phyloP scores from a whole-genome alignment of 2,113 vertebrate species.

The Dinomys branickii region DNA sequence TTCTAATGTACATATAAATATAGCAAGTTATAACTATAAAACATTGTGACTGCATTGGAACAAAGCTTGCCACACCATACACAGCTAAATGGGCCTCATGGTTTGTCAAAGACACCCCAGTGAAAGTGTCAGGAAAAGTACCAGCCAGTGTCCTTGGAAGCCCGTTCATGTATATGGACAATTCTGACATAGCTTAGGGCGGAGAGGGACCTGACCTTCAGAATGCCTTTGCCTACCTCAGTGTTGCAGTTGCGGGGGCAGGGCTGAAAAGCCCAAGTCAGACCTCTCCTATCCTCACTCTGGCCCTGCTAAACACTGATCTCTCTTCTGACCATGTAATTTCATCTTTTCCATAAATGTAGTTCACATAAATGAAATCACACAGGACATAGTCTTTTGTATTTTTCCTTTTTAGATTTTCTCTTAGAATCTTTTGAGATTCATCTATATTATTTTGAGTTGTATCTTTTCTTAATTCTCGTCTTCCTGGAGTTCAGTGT shows the following conservation, averaged over 20 bases:
- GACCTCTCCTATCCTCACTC: not conserved
- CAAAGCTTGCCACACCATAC: not conserved
- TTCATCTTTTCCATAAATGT: conserved; percentile 22
- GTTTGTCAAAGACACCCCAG: not conserved
- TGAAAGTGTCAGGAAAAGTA: not conserved
- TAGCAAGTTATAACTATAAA: not conserved
- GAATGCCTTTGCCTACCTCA: not conserved
- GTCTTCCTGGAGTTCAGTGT: not conserved
- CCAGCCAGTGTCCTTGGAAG: not conserved
- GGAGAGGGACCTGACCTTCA: not conserved
- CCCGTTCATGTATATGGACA: not conserved
- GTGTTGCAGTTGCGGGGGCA: not conserved
- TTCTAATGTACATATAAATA: not conserved
- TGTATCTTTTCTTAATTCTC: not conserved
- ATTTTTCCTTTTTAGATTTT: not conserved
- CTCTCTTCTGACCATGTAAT: conserved; percentile 13
- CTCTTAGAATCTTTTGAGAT: not conserved
- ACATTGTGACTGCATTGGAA: not conserved
- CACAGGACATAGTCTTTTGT: not conserved
- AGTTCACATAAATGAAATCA: conserved; percentile 19
- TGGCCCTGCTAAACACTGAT: not conserved
- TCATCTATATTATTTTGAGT: not conserved
- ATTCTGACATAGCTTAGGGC: not conserved
- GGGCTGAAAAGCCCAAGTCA: not conserved
- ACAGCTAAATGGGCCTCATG: not conserved